Conservation (phyloP, 2,888 invertebrate genomes). For the Dicranocentrus wangi region DNA sequence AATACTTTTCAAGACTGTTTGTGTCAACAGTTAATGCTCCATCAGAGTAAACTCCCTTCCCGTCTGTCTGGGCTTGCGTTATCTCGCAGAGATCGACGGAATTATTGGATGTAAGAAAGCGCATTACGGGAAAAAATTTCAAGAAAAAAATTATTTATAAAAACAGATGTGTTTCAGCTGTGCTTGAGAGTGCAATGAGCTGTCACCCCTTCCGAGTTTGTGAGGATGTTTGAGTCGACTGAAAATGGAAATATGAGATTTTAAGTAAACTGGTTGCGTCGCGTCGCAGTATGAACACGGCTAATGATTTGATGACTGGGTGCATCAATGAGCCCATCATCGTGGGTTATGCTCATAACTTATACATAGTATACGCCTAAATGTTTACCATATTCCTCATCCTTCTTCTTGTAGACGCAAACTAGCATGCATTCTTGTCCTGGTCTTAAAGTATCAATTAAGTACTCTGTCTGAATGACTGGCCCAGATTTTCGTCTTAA, state of each 20-base stretch:
- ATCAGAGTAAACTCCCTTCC: background rate
- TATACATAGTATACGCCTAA: too few relatives aligned
- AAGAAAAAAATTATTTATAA: background rate
- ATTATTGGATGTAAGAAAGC: background rate
- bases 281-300: conserved; percentile 8
- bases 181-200: background rate
- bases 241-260: conserved; percentile 16
- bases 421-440: background rate
- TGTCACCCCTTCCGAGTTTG: background rate
- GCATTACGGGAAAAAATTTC: background rate
- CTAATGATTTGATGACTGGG: conserved; percentile 4
- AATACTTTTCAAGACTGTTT: conserved; percentile 2
- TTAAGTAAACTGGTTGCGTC: conserved; percentile 11
- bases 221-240: background rate
- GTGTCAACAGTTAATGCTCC: background rate
- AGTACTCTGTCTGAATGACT: conserved; percentile 37
- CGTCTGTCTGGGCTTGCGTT: background rate
- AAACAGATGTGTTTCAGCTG: conserved; percentile 52
- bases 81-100: background rate
- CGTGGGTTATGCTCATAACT: too few relatives aligned
- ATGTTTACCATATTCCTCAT: too few relatives aligned
- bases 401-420: too few relatives aligned
- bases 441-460: conserved; percentile 20
- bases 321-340: conserved; percentile 7
- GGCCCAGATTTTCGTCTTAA: conserved; percentile 46